phyloP scores from a whole-genome alignment of 2,888 invertebrate species.

The Stegophylla sp. region DNA sequence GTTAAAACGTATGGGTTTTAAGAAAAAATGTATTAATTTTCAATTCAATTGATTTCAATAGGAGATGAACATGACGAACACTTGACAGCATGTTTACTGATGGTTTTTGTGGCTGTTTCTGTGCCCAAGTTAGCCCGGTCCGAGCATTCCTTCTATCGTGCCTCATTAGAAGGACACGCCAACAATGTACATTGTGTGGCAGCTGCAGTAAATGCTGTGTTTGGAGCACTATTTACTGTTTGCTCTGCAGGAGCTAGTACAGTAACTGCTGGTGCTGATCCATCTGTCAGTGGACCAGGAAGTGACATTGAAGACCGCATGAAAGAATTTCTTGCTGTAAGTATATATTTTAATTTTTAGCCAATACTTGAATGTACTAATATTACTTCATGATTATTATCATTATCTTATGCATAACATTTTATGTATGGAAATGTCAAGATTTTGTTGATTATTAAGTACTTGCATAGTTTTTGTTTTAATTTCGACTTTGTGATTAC shows the following conservation, averaged over 20 bases:
- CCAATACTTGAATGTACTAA: no score
- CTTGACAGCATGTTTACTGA: slow-evolving; percentile 88
- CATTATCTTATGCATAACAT: no score
- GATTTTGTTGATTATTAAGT: no score
- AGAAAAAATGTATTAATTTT: background rate
- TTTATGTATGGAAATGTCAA: no score
- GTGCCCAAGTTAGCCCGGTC: slow-evolving; percentile 91
- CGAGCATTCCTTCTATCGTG: slow-evolving; percentile 87
- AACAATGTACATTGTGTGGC: slow-evolving; percentile 99
- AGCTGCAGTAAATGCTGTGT: slow-evolving; percentile 92
- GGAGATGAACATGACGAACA: slow-evolving; percentile 87
- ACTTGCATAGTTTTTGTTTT: no score
- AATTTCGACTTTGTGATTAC: slow-evolving; percentile 28
- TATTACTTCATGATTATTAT: no score
- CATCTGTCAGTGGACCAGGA: background rate
- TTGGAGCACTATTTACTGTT: slow-evolving; percentile 94
- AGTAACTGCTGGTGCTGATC: background rate
- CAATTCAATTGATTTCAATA: slow-evolving; percentile 63
- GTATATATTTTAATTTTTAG: no score
- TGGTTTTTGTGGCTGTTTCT: slow-evolving; percentile 99
- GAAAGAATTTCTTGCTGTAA: slow-evolving; percentile 85
- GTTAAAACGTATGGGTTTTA: background rate
- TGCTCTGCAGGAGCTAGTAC: slow-evolving; percentile 80
- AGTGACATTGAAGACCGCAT: slow-evolving; percentile 93
- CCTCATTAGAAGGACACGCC: slow-evolving; percentile 90